Percentiles rank a stretch among this genome's conserved stretches.
These are phyloP conservation scores for Ferrisia virgata DNA, from an alignment of 2,888 invertebrate genomes.

Conservation along the genomic window DNA sequence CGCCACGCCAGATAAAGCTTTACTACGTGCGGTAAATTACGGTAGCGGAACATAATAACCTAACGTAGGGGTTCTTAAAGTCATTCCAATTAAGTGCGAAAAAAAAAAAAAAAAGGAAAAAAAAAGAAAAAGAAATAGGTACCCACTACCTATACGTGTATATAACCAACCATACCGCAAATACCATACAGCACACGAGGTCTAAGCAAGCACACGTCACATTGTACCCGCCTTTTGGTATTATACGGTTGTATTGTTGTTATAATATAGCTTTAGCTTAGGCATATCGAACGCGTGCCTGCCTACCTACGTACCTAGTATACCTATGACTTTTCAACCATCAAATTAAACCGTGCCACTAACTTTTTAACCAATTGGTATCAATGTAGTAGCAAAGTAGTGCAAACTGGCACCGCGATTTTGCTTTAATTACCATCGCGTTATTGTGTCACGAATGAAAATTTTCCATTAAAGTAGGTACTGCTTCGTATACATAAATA, in stretches of 20 bases:
- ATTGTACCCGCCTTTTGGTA: background rate
- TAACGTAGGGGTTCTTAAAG: slow-evolving; percentile 29
- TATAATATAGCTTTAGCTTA: background rate
- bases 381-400: too few species aligned
- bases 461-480: background rate
- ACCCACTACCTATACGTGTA: background rate
- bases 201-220: background rate
- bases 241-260: background rate
- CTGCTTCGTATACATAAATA: background rate
- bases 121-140: too few species aligned
- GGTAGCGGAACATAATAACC: slow-evolving; percentile 31
- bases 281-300: background rate
- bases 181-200: background rate
- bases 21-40: slow-evolving; percentile 44
- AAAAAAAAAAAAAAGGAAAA: background rate
- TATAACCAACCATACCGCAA: background rate
- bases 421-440: background rate
- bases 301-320: background rate
- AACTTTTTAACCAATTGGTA: background rate
- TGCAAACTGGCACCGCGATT: background rate
- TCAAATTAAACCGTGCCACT: background rate
- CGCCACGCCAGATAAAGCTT: slow-evolving; percentile 43
- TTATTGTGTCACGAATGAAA: background rate
- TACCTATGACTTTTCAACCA: background rate
- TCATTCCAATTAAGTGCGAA: slow-evolving; percentile 17